phyloP scores from a whole-genome alignment of 2,888 invertebrate species.

The Orchesellides sinensis region DNA sequence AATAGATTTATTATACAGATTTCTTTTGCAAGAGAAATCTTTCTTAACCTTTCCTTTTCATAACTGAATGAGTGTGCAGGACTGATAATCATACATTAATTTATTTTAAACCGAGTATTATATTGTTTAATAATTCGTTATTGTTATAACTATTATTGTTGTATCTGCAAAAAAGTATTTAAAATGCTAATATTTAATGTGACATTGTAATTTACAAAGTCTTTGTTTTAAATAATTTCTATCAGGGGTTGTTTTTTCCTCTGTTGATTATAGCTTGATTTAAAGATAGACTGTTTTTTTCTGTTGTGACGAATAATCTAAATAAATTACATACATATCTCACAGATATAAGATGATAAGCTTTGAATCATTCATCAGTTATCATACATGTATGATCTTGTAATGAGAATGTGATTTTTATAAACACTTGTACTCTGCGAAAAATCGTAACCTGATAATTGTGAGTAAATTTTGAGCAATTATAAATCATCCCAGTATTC shows the following conservation, averaged over 20 bases:
- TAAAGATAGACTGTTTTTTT: slow-evolving; percentile 45
- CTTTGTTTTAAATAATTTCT: neutral
- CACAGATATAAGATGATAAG: neutral
- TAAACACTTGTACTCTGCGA: slow-evolving; percentile 56
- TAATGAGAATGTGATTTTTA: slow-evolving; percentile 42
- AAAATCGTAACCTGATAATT: slow-evolving; percentile 56
- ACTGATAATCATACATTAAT: no score
- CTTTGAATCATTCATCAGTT: neutral
- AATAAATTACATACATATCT: slow-evolving; percentile 6
- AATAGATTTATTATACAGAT: neutral
- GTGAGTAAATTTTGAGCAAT: slow-evolving; percentile 26
- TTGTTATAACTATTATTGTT: neutral
- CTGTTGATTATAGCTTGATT: neutral
- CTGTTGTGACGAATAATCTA: slow-evolving; percentile 35
- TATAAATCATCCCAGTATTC: neutral
- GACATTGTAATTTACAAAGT: neutral
- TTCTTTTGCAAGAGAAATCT: neutral
- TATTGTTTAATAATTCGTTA: neutral
- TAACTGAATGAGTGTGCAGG: no score
- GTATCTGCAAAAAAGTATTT: neutral
- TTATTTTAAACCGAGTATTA: no score
- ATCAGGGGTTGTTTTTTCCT: neutral
- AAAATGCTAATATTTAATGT: neutral
- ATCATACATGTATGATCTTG: slow-evolving; percentile 17
- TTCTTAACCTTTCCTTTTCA: neutral